A percentile compares a stretch with the other conserved stretches of the same genome.
phyloP scores from a whole-genome alignment of 2,888 invertebrate species.

The Trimorus sp. region DNA sequence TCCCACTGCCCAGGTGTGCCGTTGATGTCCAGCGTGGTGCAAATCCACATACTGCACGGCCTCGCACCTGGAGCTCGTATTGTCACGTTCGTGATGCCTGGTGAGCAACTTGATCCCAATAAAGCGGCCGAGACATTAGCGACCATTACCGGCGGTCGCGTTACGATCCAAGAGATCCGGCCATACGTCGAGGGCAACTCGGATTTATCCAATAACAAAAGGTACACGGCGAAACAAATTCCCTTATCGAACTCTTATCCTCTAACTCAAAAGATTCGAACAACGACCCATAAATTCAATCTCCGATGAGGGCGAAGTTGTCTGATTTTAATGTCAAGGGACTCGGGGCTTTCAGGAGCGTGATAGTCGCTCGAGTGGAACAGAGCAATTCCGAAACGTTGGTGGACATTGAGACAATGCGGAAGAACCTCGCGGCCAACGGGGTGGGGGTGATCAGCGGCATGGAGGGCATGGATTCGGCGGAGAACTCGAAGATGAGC shows the following conservation, averaged over 20 bases:
- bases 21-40: slow-evolving; percentile 87
- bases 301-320: no score
- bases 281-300: no score
- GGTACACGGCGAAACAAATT: slow-evolving; percentile 63
- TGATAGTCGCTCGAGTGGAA: slow-evolving; percentile 78
- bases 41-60: slow-evolving; percentile 83
- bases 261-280: no score
- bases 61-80: slow-evolving; percentile 88
- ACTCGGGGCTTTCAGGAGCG: slow-evolving; percentile 71
- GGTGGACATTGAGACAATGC: slow-evolving; percentile 79
- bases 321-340: no score
- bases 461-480: slow-evolving; percentile 64
- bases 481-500: slow-evolving; percentile 24
- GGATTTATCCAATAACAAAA: slow-evolving; percentile 71
- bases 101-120: slow-evolving; percentile 87
- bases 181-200: slow-evolving; percentile 83
- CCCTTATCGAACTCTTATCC: no score
- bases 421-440: slow-evolving; percentile 76
- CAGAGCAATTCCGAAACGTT: slow-evolving; percentile 75
- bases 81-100: slow-evolving; percentile 92
- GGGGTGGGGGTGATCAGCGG: slow-evolving; percentile 78
- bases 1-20: slow-evolving; percentile 84
- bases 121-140: slow-evolving; percentile 89
- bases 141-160: slow-evolving; percentile 90
- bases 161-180: slow-evolving; percentile 88